Percentiles rank a stretch among this genome's conserved stretches.
These are phyloP conservation scores for Microctonus aethiopoides DNA, from an alignment of 2,888 invertebrate genomes.

Conservation along the genomic window DNA sequence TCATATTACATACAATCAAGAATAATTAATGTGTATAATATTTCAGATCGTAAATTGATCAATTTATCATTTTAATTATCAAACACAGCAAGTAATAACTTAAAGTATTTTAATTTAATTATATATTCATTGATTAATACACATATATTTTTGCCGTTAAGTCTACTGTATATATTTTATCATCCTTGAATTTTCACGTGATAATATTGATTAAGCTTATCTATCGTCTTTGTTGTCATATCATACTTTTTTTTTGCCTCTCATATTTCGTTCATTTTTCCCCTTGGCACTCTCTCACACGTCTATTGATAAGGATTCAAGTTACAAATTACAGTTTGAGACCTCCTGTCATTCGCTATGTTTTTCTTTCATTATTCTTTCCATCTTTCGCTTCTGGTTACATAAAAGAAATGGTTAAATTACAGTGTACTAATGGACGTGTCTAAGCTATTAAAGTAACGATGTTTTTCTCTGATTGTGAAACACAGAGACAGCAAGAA, in stretches of 20 bases:
- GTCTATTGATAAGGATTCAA: conserved; percentile 25
- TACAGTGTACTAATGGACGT: conserved; percentile 29
- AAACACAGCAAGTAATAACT: no score
- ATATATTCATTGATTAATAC: background rate
- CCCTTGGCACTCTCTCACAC: conserved; percentile 2
- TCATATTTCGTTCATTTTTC: background rate
- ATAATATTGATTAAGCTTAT: conserved; percentile 19
- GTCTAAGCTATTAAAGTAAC: background rate
- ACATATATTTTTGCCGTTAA: background rate
- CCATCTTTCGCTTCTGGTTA: conserved; percentile 4
- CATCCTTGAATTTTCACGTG: background rate
- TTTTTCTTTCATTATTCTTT: conserved; percentile 24
- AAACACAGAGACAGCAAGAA: background rate
- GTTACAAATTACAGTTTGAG: conserved; percentile 33
- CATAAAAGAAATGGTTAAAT: conserved; percentile 23
- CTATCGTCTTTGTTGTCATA: conserved; percentile 26
- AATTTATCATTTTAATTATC: no score
- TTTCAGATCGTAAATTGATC: no score
- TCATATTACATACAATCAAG: no score
- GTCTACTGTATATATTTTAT: background rate
- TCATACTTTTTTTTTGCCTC: conserved; percentile 13
- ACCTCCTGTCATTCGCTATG: conserved; percentile 12
- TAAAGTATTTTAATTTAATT: background rate
- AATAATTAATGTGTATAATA: no score
- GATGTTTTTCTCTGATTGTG: background rate